A percentile compares a stretch with the other conserved stretches of the same genome.
phyloP scores from a whole-genome alignment of 2,113 vertebrate species.

The Dipodomys merriami region DNA sequence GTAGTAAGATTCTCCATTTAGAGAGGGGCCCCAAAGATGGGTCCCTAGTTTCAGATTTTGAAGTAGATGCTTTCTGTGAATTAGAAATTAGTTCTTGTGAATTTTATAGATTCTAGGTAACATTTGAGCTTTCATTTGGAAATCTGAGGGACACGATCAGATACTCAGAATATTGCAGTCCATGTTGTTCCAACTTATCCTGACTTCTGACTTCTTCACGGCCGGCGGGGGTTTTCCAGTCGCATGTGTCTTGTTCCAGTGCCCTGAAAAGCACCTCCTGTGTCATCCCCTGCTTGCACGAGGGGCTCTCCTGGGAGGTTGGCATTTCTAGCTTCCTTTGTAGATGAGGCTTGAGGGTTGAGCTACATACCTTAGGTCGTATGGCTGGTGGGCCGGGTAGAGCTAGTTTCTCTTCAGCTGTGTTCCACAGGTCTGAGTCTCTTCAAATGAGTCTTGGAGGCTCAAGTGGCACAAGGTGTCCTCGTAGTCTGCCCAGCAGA shows the following conservation, averaged over 20 bases:
- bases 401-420: not conserved
- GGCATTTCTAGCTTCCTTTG: not conserved
- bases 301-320: not conserved
- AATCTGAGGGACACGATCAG: not conserved
- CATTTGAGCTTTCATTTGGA: not conserved
- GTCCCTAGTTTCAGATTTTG: not conserved
- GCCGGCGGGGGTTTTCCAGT: not conserved
- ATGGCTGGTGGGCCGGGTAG: not conserved
- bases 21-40: no score
- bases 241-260: accelerated
- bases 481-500: not conserved
- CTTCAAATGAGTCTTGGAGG: not conserved
- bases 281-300: not conserved
- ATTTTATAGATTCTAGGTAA: not conserved
- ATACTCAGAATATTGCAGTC: not conserved
- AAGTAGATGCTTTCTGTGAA: not conserved
- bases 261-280: not conserved
- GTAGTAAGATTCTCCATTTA: no score
- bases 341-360: not conserved
- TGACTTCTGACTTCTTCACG: no score
- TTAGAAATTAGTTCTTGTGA: not conserved
- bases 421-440: not conserved
- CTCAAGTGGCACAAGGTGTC: not conserved
- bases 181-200: not conserved
- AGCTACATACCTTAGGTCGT: not conserved